A percentile compares a stretch with the other conserved stretches of the same genome.
phyloP scores from a whole-genome alignment of 2,888 invertebrate species.

The Trachelus tabidus region DNA sequence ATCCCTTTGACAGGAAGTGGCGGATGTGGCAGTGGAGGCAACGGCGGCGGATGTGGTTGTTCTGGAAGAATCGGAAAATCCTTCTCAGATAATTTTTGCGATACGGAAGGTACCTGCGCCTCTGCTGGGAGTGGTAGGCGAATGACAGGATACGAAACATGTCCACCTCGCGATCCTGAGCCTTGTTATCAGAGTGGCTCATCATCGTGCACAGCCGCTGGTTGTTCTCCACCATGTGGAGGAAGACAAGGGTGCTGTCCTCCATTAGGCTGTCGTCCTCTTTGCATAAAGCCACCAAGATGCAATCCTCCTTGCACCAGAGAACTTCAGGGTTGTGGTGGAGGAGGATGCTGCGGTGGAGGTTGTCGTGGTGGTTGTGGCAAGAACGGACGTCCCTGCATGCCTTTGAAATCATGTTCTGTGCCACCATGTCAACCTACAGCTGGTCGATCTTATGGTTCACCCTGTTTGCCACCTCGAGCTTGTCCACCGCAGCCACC shows the following conservation, averaged over 20 bases:
- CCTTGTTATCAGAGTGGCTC: constrained; percentile 17
- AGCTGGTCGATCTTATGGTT: constrained; percentile 30
- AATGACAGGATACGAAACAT: constrained; percentile 16
- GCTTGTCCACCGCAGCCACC: constrained; percentile 33
- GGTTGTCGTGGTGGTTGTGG: constrained; percentile 54
- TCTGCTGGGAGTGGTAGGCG: constrained; percentile 10
- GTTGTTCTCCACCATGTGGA: constrained; percentile 35
- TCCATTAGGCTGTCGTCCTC: constrained; percentile 34
- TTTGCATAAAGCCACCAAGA: constrained; percentile 32
- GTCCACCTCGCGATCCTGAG: constrained; percentile 27
- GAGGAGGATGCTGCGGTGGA: constrained; percentile 52
- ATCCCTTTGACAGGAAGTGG: not conserved
- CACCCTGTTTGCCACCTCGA: constrained; percentile 42
- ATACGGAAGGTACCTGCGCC: constrained; percentile 22
- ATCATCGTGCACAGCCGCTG: constrained; percentile 16
- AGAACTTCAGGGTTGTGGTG: constrained; percentile 40
- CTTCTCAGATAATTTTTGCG: not conserved
- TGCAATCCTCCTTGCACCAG: constrained; percentile 34
- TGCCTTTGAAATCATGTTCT: constrained; percentile 41
- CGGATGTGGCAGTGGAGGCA: constrained; percentile 19
- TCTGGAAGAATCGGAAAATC: not conserved
- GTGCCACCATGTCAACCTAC: constrained; percentile 37
- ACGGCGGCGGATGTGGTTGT: not conserved
- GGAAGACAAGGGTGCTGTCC: constrained; percentile 42
- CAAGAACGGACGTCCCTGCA: constrained; percentile 46